Evolutionary conservation across 2,797 vertebrate species (phyloP).

Genomic region (Silurus lanzhouensis): DNA sequence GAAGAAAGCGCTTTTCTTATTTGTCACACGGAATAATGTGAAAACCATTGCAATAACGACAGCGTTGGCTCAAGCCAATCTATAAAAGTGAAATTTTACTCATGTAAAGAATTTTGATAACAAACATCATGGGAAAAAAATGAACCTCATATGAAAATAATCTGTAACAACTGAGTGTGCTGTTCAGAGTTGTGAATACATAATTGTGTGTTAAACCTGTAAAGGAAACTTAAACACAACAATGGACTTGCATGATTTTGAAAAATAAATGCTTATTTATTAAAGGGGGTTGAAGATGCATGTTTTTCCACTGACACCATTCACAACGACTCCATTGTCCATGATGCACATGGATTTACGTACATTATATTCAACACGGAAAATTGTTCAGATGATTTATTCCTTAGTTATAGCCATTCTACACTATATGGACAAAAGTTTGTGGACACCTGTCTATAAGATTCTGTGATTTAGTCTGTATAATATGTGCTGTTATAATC

Average conservation of each 20-base stretch:
- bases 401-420: too few species aligned
- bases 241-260: slow-evolving; percentile 78
- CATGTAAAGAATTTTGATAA: slow-evolving; percentile 68
- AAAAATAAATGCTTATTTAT: slow-evolving; percentile 73
- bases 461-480: too few species aligned
- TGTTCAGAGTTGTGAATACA: slow-evolving; percentile 62
- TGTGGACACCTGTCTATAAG: too few species aligned
- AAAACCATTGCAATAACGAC: slow-evolving; percentile 65
- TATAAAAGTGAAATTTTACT: slow-evolving; percentile 64
- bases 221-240: slow-evolving; percentile 61
- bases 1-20: slow-evolving; percentile 57
- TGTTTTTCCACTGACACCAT: slow-evolving; percentile 45
- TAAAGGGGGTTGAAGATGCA: slow-evolving; percentile 59
- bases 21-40: slow-evolving; percentile 63
- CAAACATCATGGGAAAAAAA: slow-evolving; percentile 55
- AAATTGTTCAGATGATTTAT: background rate
- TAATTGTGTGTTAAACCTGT: slow-evolving; percentile 64
- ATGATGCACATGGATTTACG: background rate
- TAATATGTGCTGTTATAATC: too few species aligned
- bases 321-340: background rate
- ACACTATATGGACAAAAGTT: too few species aligned
- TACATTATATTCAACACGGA: too few species aligned
- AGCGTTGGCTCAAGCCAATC: slow-evolving; percentile 52
- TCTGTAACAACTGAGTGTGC: slow-evolving; percentile 61
- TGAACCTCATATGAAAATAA: slow-evolving; percentile 51